Evolutionary conservation across 2,888 invertebrate species (phyloP).

Genomic region (Prenolepis imparis): DNA sequence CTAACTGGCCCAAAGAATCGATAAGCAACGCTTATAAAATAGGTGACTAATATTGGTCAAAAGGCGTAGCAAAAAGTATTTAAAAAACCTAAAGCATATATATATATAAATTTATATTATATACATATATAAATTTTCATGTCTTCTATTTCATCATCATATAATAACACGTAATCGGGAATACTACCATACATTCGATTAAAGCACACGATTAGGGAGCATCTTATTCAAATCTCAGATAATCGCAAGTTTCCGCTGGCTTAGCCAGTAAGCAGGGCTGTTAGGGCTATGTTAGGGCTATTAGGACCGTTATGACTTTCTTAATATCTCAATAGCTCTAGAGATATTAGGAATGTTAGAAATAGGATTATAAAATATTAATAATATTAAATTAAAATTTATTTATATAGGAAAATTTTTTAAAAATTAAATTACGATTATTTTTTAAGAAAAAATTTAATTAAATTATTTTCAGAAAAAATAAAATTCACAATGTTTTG

Average conservation of each 20-base stretch:
- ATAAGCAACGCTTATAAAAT: too few relatives aligned
- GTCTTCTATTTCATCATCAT: background rate
- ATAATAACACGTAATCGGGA: background rate
- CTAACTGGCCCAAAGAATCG: too few relatives aligned
- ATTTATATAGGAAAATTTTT: background rate
- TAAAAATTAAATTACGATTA: background rate
- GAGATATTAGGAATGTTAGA: background rate
- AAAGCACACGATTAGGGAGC: background rate
- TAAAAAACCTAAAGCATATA: background rate
- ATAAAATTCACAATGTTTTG: too few relatives aligned
- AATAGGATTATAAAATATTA: background rate
- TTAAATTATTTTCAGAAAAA: too few relatives aligned
- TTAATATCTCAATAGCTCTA: too few relatives aligned
- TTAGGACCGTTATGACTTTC: background rate
- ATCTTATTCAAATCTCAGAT: background rate
- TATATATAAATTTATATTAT: background rate
- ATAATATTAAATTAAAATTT: conserved; percentile 2
- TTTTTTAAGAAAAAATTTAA: background rate
- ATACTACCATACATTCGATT: background rate
- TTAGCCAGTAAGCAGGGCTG: background rate
- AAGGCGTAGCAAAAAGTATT: background rate
- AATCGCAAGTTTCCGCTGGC: background rate
- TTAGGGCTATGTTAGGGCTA: background rate
- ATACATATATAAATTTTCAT: background rate
- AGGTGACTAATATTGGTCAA: background rate